phyloP scores from a whole-genome alignment of 2,797 vertebrate genomes.

The Poecile montanus region DNA sequence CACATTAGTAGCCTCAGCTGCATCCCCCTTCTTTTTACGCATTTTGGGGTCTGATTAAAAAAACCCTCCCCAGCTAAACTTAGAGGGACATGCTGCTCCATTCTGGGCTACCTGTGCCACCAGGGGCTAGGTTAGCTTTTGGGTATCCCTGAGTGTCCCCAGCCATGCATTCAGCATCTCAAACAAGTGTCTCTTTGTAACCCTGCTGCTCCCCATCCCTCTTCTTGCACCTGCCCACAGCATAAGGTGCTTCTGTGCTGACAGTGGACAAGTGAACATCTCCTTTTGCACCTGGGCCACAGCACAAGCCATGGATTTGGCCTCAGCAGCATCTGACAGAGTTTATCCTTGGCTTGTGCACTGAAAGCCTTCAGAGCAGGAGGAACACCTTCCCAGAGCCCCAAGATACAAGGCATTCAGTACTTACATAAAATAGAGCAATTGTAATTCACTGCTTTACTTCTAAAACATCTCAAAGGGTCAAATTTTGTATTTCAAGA shows the following conservation, averaged over 20 bases:
- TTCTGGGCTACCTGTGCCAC: background rate
- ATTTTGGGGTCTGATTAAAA: background rate
- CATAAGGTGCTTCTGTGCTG: background rate
- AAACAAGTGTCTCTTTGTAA: background rate
- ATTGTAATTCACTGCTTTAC: background rate
- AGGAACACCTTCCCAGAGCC: background rate
- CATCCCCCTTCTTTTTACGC: background rate
- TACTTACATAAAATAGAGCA: background rate
- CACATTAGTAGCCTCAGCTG: background rate
- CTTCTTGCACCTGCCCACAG: background rate
- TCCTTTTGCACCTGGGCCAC: background rate
- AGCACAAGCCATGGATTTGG: background rate
- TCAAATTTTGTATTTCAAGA: background rate
- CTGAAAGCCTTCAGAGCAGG: background rate
- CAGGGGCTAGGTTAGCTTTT: accelerated
- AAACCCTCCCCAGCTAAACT: background rate
- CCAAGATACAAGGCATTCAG: background rate
- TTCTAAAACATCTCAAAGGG: background rate
- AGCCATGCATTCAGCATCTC: background rate
- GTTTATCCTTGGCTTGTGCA: background rate
- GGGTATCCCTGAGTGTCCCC: background rate
- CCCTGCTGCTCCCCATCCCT: background rate
- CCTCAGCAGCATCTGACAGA: background rate
- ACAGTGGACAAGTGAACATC: background rate
- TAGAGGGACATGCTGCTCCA: background rate